Percentiles rank a stretch among this genome's conserved stretches.
Evolutionary conservation across 37 sponge, comb jelly and placozoan species (phyloP).

Genomic region (Geodia barretti): DNA sequence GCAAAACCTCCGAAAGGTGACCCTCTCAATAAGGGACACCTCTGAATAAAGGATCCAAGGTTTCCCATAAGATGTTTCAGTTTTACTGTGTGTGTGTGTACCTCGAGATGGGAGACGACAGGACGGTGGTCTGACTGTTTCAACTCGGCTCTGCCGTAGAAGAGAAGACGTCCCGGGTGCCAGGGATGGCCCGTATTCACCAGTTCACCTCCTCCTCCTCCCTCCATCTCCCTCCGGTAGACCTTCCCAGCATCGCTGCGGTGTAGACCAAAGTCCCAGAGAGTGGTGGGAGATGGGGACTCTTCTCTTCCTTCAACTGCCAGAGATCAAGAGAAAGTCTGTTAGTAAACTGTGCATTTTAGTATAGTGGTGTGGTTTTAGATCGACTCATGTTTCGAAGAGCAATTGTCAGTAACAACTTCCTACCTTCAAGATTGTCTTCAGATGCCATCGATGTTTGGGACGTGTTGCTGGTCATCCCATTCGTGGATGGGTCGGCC

Average conservation of each 20-base stretch:
- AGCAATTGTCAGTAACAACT: not conserved
- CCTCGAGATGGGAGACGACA: not conserved
- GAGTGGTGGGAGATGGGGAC: not conserved
- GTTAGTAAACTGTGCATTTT: no score
- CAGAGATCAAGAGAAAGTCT: not conserved
- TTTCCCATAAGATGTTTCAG: no score
- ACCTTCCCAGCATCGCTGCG: constrained; percentile 48
- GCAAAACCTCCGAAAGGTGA: no score
- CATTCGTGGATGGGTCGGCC: constrained; percentile 8
- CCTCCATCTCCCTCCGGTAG: constrained; percentile 40
- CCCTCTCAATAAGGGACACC: no score
- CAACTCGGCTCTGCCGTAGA: constrained; percentile 93
- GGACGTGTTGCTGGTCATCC: not conserved
- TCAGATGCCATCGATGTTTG: not conserved
- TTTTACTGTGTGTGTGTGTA: no score
- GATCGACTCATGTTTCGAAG: not conserved
- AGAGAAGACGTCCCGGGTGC: constrained; percentile 86
- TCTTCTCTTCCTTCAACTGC: not conserved
- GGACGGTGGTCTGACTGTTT: constrained; percentile 99
- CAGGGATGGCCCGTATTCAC: constrained; percentile 61
- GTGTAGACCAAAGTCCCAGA: constrained; percentile 56
- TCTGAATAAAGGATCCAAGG: no score
- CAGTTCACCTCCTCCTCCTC: constrained; percentile 19
- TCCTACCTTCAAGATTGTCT: not conserved
- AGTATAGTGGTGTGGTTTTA: no score